A percentile compares a stretch with the other conserved stretches of the same genome.
Evolutionary conservation across 2,888 invertebrate species (phyloP).

Genomic region (Terebella lapidaria): DNA sequence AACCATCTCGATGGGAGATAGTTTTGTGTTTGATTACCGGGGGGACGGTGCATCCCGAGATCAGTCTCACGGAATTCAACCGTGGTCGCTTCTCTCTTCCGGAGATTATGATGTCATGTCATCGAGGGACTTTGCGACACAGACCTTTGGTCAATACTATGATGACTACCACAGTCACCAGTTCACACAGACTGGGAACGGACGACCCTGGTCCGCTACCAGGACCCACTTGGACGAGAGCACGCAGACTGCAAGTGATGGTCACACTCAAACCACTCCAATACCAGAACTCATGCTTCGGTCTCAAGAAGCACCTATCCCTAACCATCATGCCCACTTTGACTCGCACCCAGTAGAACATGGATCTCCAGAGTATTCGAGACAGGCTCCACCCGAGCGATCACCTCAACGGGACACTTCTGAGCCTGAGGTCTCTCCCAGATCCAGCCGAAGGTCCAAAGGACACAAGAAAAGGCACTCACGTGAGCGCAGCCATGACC

Average conservation of each 20-base stretch:
- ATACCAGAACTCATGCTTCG: not conserved
- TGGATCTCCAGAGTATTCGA: not conserved
- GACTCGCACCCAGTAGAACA: not conserved
- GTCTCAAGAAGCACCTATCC: not conserved
- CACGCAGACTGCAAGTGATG: not conserved
- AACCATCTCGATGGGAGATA: slow-evolving; percentile 8
- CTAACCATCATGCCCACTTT: not conserved
- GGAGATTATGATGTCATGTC: slow-evolving; percentile 10
- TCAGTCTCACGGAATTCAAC: not conserved
- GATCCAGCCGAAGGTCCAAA: not conserved
- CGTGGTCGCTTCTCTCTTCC: slow-evolving; percentile 9
- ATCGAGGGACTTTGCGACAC: slow-evolving; percentile 18
- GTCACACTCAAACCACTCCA: not conserved
- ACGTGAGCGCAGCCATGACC: not conserved
- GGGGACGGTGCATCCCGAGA: not conserved
- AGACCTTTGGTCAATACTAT: slow-evolving; percentile 21
- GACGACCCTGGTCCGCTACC: not conserved
- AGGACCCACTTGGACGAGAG: not conserved
- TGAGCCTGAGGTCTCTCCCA: not conserved
- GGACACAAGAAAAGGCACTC: not conserved
- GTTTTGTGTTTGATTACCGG: slow-evolving; percentile 11
- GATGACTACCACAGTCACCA: not conserved
- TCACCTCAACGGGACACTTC: not conserved
- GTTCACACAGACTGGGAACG: slow-evolving; percentile 5
- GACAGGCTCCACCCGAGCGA: not conserved